A percentile compares a stretch with the other conserved stretches of the same genome.
phyloP scores from a whole-genome alignment of 1,140 invertebrate genomes.

The Eumaeus atala region DNA sequence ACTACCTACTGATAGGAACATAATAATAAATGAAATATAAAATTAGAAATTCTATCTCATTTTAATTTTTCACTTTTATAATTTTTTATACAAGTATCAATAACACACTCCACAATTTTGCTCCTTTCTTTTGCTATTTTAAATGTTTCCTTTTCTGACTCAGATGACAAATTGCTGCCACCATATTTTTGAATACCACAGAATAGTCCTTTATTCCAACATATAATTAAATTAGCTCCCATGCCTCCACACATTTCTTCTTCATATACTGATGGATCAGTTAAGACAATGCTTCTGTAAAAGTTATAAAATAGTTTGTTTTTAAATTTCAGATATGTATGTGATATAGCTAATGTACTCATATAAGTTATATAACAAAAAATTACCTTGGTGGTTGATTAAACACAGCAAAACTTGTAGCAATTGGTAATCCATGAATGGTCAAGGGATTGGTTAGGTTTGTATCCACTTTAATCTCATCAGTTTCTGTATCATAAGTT shows the following conservation, averaged over 20 bases:
- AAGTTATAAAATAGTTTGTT: conserved; percentile 4
- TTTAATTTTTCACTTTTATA: conserved; percentile 28
- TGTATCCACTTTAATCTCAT: conserved; percentile 75
- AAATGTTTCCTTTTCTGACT: conserved; percentile 48
- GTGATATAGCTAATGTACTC: too few relatives aligned
- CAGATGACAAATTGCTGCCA: conserved; percentile 44
- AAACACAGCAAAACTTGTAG: conserved; percentile 82
- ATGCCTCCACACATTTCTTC: conserved; percentile 63
- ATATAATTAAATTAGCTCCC: conserved; percentile 54
- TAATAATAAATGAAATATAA: conserved; percentile 5
- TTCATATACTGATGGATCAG: conserved; percentile 60
- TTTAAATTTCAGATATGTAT: too few relatives aligned
- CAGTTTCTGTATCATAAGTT: conserved; percentile 78
- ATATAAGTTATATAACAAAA: too few relatives aligned
- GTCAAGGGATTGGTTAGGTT: conserved; percentile 72
- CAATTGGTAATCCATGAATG: conserved; percentile 77
- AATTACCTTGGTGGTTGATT: conserved; percentile 37
- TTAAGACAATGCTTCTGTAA: conserved; percentile 46
- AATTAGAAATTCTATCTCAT: conserved; percentile 18
- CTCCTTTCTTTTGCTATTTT: conserved; percentile 50
- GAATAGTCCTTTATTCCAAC: conserved; percentile 48
- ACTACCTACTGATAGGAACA: too few relatives aligned
- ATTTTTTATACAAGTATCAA: conserved; percentile 50
- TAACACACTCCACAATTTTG: conserved; percentile 45
- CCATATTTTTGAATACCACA: conserved; percentile 61